Evolutionary conservation across 2,888 invertebrate genomes (phyloP).

Genomic region (Morpho achilles): DNA sequence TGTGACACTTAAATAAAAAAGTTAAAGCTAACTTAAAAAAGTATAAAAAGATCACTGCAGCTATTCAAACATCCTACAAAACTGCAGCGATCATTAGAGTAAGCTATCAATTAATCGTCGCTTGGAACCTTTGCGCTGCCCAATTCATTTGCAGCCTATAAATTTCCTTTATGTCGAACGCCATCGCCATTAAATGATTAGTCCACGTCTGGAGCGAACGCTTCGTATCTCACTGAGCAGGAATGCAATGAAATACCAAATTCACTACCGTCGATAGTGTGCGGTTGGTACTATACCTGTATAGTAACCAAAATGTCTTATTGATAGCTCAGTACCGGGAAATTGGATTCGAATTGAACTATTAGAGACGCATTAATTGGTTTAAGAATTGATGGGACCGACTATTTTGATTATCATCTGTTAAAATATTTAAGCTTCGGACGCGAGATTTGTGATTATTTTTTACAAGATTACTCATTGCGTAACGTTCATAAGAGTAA

Average conservation of each 20-base stretch:
- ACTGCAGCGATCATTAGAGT: constrained; percentile 3
- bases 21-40: no score
- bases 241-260: constrained; percentile 17
- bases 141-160: constrained; percentile 44
- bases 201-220: constrained; percentile 46
- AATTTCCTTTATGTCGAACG: constrained; percentile 45
- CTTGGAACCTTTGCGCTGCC: constrained; percentile 31
- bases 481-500: no score
- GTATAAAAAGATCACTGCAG: neutral
- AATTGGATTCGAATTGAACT: no score
- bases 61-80: neutral
- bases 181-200: constrained; percentile 47
- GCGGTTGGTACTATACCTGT: neutral
- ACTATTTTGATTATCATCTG: no score
- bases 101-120: constrained; percentile 36
- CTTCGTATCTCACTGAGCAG: constrained; percentile 34
- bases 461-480: no score
- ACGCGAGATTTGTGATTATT: no score
- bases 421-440: no score
- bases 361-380: no score
- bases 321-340: no score
- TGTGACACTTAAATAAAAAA: no score
- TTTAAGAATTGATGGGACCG: no score
- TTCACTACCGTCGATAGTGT: neutral
- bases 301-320: neutral